Conservation (phyloP, 1,140 invertebrate species). For the Melitaea cinxia region DNA sequence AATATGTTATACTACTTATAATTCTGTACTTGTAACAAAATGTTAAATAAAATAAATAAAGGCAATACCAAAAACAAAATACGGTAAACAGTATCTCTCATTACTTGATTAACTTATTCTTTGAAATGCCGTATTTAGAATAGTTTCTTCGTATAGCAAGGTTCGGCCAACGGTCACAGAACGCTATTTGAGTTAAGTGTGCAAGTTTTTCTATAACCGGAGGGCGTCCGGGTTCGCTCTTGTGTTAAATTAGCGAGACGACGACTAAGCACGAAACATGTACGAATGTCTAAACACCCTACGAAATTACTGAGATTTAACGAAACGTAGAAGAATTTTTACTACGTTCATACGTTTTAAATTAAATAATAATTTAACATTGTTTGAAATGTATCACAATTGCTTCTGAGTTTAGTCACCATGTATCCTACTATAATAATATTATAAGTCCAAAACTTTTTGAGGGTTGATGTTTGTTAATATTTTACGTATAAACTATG, state of each 20-base stretch:
- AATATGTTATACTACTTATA: no score
- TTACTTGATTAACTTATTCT: background rate
- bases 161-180: slow-evolving; percentile 27
- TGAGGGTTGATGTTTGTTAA: no score
- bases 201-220: slow-evolving; percentile 36
- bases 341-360: no score
- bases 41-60: no score
- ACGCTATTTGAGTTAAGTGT: slow-evolving; percentile 36
- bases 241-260: slow-evolving; percentile 31
- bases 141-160: background rate
- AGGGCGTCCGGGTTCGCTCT: slow-evolving; percentile 20
- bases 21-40: no score
- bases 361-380: no score
- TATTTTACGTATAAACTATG: no score
- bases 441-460: no score
- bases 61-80: no score
- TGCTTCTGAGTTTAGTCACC: no score
- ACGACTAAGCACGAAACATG: slow-evolving; percentile 22
- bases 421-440: no score
- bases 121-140: slow-evolving; percentile 1
- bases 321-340: background rate
- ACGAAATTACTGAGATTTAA: slow-evolving; percentile 3
- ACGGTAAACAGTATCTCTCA: background rate
- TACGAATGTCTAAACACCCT: background rate
- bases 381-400: no score